Conservation (phyloP, 2,113 vertebrate genomes). For the Mustelus asterias region DNA sequence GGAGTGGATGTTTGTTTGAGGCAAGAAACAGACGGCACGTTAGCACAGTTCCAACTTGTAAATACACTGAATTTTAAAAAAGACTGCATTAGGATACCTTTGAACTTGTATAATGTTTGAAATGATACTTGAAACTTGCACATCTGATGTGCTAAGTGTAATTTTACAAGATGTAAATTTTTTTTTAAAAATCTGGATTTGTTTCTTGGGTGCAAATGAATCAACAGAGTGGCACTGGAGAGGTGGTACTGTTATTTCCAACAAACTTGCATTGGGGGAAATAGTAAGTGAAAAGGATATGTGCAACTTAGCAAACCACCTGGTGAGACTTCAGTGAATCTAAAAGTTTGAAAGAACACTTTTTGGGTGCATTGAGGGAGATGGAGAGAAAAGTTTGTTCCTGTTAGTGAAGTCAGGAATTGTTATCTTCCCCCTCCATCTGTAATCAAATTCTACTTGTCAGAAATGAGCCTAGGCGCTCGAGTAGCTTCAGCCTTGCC, state of each 20-base stretch:
- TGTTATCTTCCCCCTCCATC: neutral
- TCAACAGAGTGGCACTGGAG: neutral
- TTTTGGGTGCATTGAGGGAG: neutral
- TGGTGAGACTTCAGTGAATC: neutral
- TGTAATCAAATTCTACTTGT: neutral
- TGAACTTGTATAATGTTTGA: too few species aligned
- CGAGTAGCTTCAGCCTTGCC: neutral
- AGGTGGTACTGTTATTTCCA: neutral
- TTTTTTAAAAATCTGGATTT: neutral
- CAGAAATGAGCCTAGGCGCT: neutral
- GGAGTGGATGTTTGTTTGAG: neutral
- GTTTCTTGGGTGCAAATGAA: neutral
- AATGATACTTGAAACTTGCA: too few species aligned
- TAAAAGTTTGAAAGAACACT: neutral
- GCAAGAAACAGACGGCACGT: neutral
- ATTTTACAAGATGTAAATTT: too few species aligned
- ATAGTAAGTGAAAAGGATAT: neutral
- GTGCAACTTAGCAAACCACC: neutral
- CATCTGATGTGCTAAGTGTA: too few species aligned
- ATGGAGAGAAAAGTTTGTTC: neutral
- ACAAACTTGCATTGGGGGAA: neutral
- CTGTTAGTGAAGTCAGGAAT: neutral
- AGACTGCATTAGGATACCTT: too few species aligned
- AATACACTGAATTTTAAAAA: too few species aligned
- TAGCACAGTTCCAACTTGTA: neutral